These are phyloP conservation scores for Gymnarchus niloticus DNA, from an alignment of 2,113 vertebrate species.

Conservation along the genomic window DNA sequence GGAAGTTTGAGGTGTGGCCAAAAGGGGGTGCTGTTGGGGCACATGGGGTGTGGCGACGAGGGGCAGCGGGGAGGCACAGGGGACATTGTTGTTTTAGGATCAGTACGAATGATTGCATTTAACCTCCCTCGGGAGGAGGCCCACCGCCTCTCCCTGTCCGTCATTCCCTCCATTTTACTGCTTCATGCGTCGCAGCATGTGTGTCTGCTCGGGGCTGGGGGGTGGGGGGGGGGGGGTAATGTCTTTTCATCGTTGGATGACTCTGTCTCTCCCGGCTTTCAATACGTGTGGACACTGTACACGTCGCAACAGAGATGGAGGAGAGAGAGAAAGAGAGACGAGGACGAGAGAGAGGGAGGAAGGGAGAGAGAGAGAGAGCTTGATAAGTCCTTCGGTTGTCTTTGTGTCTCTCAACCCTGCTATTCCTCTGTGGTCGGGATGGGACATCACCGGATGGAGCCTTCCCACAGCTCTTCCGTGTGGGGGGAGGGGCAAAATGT, in stretches of 20 bases:
- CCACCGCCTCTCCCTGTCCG: constrained; percentile 58
- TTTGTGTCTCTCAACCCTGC: neutral
- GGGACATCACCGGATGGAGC: neutral
- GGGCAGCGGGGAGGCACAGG: constrained; percentile 20
- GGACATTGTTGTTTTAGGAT: constrained; percentile 70
- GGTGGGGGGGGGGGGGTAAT: constrained; percentile 10
- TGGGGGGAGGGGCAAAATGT: neutral
- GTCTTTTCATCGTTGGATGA: constrained; percentile 22
- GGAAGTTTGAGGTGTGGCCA: no score
- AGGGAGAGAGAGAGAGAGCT: neutral
- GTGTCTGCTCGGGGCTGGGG: neutral
- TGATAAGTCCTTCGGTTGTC: neutral
- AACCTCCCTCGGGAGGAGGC: constrained; percentile 53
- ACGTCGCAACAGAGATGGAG: constrained; percentile 29
- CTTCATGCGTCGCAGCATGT: constrained; percentile 39
- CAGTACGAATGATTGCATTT: constrained; percentile 63
- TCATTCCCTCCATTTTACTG: constrained; percentile 49
- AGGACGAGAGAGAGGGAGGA: neutral
- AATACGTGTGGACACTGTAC: neutral
- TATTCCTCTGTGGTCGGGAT: neutral
- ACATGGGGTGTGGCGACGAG: no score
- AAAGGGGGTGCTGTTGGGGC: no score
- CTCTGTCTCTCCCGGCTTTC: constrained; percentile 47
- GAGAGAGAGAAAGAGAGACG: constrained; percentile 24
- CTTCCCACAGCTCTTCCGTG: neutral